These are phyloP conservation scores for Drosophila yooni DNA, from an alignment of 2,888 invertebrate genomes.

Conservation along the genomic window DNA sequence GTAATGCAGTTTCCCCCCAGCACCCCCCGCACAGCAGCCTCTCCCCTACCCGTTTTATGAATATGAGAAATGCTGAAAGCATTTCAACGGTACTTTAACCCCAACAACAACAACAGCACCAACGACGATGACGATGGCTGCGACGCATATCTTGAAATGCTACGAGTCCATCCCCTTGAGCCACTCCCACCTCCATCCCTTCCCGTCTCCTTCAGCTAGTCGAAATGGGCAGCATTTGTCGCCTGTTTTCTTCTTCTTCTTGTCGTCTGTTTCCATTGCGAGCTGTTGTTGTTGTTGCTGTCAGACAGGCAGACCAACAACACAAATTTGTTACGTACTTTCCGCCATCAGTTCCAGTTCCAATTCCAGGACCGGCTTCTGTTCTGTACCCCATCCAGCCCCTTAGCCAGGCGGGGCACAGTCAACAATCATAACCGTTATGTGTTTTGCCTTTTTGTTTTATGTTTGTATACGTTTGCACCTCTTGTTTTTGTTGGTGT, in stretches of 20 bases:
- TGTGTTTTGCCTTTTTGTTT: constrained; percentile 48
- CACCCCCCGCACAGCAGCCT: background rate
- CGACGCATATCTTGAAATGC: constrained; percentile 55
- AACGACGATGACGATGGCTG: background rate
- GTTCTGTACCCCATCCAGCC: constrained; percentile 11
- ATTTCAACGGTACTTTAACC: constrained; percentile 76
- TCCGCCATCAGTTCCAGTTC: constrained; percentile 40
- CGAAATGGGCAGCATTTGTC: constrained; percentile 58
- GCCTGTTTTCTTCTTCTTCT: constrained; percentile 30
- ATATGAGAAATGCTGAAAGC: constrained; percentile 72
- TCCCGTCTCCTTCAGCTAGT: constrained; percentile 3
- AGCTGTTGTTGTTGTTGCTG: constrained; percentile 14
- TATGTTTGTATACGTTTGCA: constrained; percentile 25
- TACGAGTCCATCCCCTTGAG: constrained; percentile 27
- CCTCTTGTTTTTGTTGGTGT: background rate
- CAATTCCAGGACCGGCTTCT: constrained; percentile 25
- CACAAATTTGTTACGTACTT: constrained; percentile 63
- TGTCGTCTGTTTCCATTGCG: constrained; percentile 10
- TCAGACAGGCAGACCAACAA: constrained; percentile 42
- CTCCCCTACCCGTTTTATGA: constrained; percentile 39
- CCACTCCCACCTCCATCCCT: background rate
- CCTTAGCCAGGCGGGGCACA: constrained; percentile 7
- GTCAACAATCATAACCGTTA: constrained; percentile 53
- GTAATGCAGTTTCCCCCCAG: constrained; percentile 37
- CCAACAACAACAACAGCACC: constrained; percentile 34